Percentiles rank a stretch among this genome's conserved stretches.
phyloP scores from a whole-genome alignment of 2,797 vertebrate species.

The Myotis findleyi region DNA sequence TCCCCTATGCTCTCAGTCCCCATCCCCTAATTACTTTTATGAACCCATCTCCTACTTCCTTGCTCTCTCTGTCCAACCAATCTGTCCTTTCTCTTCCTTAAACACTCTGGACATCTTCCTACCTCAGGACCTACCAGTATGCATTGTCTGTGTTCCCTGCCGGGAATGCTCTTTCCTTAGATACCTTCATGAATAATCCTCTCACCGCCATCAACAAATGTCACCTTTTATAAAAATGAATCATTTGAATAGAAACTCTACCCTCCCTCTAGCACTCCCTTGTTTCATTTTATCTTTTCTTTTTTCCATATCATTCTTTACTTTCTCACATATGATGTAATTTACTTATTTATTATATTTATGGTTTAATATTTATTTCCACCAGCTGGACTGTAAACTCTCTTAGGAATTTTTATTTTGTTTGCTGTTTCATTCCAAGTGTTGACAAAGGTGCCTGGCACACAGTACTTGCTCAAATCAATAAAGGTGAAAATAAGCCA shows the following conservation, averaged over 20 bases:
- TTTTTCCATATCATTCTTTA: background rate
- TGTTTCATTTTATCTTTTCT: background rate
- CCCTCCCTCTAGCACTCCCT: background rate
- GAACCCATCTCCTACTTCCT: background rate
- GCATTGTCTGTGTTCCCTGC: background rate
- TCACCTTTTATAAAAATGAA: background rate
- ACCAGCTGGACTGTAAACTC: background rate
- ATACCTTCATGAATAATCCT: background rate
- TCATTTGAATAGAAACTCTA: background rate
- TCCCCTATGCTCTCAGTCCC: background rate
- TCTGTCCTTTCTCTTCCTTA: background rate
- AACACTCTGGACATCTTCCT: background rate
- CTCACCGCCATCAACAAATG: background rate
- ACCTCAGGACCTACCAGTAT: background rate
- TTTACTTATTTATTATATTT: slow-evolving; percentile 36
- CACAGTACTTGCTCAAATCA: background rate
- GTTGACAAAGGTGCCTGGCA: background rate
- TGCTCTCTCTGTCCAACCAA: background rate
- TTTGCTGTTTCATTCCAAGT: slow-evolving; percentile 26
- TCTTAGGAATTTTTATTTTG: background rate
- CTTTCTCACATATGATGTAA: background rate
- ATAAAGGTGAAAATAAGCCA: slow-evolving; percentile 35
- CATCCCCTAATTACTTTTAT: background rate
- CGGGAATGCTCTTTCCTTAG: background rate
- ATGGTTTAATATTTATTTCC: slow-evolving; percentile 16